Percentiles rank a stretch among this genome's conserved stretches.
Evolutionary conservation across 2,888 invertebrate genomes (phyloP).

Genomic region (Lissocephala sabroskyi): DNA sequence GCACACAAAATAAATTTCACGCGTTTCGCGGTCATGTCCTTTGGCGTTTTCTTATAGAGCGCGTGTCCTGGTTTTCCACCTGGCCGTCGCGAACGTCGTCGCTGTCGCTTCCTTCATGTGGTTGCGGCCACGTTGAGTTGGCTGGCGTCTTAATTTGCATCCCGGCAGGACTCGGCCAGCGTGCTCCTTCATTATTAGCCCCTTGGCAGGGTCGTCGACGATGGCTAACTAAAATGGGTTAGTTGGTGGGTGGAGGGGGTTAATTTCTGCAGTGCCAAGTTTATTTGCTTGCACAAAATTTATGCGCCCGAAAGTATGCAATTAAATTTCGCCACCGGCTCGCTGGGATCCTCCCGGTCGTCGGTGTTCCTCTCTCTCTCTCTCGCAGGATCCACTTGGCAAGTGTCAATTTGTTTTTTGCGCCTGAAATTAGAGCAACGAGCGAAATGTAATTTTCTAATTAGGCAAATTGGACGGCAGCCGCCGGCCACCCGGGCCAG

Average conservation of each 20-base stretch:
- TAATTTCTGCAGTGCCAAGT: constrained; percentile 66
- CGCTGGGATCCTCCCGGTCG: neutral
- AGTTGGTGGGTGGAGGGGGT: too few relatives aligned
- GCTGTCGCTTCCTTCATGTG: constrained; percentile 14
- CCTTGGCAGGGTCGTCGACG: neutral
- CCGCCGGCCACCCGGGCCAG: constrained; percentile 2
- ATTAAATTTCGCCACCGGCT: constrained; percentile 49
- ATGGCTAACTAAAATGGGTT: constrained; percentile 53
- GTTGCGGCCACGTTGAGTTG: too few relatives aligned
- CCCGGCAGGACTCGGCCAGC: constrained; percentile 27
- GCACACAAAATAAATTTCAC: constrained; percentile 30
- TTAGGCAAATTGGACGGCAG: constrained; percentile 35
- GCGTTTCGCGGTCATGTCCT: constrained; percentile 55
- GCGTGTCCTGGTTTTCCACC: constrained; percentile 3
- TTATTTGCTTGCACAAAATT: constrained; percentile 20
- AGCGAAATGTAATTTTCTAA: constrained; percentile 58
- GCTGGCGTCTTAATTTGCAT: constrained; percentile 54
- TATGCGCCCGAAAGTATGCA: constrained; percentile 64
- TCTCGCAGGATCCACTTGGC: neutral
- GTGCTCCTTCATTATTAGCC: constrained; percentile 52
- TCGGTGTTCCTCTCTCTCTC: too few relatives aligned
- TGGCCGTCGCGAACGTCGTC: neutral
- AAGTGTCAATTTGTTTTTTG: constrained; percentile 47
- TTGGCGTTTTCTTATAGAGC: constrained; percentile 43
- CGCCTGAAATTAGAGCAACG: constrained; percentile 47